phyloP scores from a whole-genome alignment of 2,797 vertebrate genomes.

The Gallinago solitaria region DNA sequence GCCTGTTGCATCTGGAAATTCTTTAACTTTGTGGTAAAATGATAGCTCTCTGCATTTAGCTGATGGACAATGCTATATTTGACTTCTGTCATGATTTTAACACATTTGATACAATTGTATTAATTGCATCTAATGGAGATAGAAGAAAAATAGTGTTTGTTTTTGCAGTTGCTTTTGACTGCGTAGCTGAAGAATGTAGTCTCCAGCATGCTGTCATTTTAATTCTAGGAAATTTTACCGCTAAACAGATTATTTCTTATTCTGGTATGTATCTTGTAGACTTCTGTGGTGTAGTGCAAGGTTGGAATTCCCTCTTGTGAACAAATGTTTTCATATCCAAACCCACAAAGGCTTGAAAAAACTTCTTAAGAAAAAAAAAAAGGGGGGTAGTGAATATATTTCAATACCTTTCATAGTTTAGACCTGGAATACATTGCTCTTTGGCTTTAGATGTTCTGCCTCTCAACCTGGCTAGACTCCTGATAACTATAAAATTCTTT shows the following conservation, averaged over 20 bases:
- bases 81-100: not conserved
- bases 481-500: conserved; percentile 17
- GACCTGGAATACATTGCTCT: not conserved
- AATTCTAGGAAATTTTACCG: not conserved
- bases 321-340: not conserved
- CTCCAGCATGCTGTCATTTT: not conserved
- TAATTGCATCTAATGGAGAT: not conserved
- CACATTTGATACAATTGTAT: not conserved
- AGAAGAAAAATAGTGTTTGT: not conserved
- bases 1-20: not conserved
- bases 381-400: not conserved
- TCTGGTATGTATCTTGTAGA: not conserved
- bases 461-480: not conserved
- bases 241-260: not conserved
- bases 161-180: not conserved
- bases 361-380: not conserved
- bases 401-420: not conserved
- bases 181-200: not conserved
- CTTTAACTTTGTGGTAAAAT: not conserved
- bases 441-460: not conserved
- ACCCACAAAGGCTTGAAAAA: not conserved
- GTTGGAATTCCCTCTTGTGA: not conserved
- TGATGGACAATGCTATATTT: not conserved
- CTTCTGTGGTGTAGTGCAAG: not conserved
- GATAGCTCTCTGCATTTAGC: not conserved